Conservation (phyloP, 2,888 invertebrate genomes). For the Drosophila sordidula region DNA sequence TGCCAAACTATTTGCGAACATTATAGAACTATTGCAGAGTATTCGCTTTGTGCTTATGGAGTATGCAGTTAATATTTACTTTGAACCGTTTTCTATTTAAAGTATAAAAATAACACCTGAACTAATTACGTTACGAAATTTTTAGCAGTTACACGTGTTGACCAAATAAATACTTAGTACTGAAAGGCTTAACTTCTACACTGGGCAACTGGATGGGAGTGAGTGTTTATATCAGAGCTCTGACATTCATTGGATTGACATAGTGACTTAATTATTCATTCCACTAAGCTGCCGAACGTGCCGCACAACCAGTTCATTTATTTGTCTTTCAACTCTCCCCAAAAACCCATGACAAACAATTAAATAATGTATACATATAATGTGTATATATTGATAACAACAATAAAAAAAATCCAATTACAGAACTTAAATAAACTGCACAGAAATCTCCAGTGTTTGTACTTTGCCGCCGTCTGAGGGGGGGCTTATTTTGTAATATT, state of each 20-base stretch:
- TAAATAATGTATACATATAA: constrained; percentile 44
- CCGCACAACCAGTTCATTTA: constrained; percentile 27
- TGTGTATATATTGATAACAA: constrained; percentile 33
- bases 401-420: constrained; percentile 34
- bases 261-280: constrained; percentile 68
- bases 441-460: constrained; percentile 35
- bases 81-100: neutral
- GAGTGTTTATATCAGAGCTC: constrained; percentile 14
- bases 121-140: constrained; percentile 7
- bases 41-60: neutral
- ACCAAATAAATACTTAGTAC: neutral
- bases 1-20: neutral
- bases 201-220: neutral
- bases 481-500: constrained; percentile 6
- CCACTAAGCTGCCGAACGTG: constrained; percentile 44
- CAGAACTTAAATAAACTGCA: constrained; percentile 9
- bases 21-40: neutral
- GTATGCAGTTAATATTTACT: constrained; percentile 1
- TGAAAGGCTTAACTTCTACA: constrained; percentile 1
- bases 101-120: constrained; percentile 15
- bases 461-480: constrained; percentile 29
- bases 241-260: constrained; percentile 48
- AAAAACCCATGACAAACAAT: constrained; percentile 53
- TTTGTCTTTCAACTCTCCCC: constrained; percentile 14
- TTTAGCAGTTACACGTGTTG: constrained; percentile 2